Conservation (phyloP, 2,113 vertebrate species). For the Pampusana beccarii region DNA sequence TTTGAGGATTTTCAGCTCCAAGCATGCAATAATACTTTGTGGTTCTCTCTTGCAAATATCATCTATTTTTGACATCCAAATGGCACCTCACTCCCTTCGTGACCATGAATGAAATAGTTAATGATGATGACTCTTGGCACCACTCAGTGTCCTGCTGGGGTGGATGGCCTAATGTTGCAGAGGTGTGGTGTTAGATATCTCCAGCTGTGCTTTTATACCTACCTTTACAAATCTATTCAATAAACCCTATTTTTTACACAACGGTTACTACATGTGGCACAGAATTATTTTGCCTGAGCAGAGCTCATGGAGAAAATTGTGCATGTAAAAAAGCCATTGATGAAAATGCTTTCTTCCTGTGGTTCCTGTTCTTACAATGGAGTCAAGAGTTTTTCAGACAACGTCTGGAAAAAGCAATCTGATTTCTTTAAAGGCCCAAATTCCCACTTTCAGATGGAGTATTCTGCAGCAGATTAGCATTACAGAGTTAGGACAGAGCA, state of each 20-base stretch:
- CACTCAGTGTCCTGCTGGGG: not conserved
- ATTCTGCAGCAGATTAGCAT: not conserved
- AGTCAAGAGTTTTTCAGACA: not conserved
- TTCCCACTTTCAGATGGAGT: not conserved
- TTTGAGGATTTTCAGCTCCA: not conserved
- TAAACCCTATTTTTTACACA: not conserved
- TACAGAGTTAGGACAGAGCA: not conserved
- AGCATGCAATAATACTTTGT: not conserved
- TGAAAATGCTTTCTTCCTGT: not conserved
- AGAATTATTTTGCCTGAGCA: not conserved
- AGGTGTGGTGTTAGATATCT: not conserved
- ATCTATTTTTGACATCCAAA: not conserved
- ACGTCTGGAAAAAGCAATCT: not conserved
- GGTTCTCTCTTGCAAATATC: not conserved
- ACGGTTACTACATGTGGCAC: not conserved
- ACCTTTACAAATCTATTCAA: not conserved
- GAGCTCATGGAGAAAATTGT: not conserved
- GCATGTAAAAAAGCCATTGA: not conserved
- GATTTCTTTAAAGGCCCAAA: not conserved
- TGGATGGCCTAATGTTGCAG: not conserved
- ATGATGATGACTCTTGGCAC: not conserved
- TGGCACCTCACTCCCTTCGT: not conserved
- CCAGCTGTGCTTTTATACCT: not conserved
- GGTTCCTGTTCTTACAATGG: not conserved
- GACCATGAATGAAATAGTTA: not conserved